A percentile compares a stretch with the other conserved stretches of the same genome.
These are phyloP conservation scores for Xestia sexstrigata DNA, from an alignment of 2,888 invertebrate genomes.

Conservation along the genomic window DNA sequence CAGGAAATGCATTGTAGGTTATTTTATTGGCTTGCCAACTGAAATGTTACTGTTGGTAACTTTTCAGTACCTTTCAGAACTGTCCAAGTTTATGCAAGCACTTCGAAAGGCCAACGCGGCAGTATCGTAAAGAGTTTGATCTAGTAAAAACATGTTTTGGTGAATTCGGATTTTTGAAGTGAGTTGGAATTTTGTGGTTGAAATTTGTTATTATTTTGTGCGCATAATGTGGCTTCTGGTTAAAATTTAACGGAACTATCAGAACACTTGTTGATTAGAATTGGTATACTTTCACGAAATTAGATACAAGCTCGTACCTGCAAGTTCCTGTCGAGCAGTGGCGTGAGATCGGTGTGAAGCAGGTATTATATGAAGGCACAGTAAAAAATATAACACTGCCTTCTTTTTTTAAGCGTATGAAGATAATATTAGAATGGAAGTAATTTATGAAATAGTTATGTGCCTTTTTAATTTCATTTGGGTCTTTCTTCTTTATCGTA, in stretches of 20 bases:
- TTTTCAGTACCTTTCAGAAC: conserved; percentile 62
- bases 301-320: not conserved
- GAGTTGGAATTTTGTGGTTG: not conserved
- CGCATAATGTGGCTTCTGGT: not conserved
- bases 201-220: conserved; percentile 3
- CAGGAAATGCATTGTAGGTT: conserved; percentile 76
- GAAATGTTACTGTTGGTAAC: conserved; percentile 73
- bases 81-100: conserved; percentile 73
- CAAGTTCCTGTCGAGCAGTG: not conserved
- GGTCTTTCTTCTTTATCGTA: too few species aligned
- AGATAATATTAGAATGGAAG: too few species aligned
- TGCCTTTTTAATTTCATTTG: too few species aligned
- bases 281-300: not conserved
- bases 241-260: not conserved
- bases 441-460: too few species aligned
- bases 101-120: conserved; percentile 53
- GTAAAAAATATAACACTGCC: too few species aligned
- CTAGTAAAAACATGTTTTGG: conserved; percentile 55
- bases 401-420: too few species aligned
- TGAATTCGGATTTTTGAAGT: conserved; percentile 17
- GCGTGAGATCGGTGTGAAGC: not conserved
- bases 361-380: not conserved
- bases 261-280: not conserved
- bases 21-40: conserved; percentile 74
- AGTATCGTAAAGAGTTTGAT: conserved; percentile 47